Evolutionary conservation across 2,797 vertebrate genomes (phyloP).

Genomic region (Neosilurus mollespiculum): DNA sequence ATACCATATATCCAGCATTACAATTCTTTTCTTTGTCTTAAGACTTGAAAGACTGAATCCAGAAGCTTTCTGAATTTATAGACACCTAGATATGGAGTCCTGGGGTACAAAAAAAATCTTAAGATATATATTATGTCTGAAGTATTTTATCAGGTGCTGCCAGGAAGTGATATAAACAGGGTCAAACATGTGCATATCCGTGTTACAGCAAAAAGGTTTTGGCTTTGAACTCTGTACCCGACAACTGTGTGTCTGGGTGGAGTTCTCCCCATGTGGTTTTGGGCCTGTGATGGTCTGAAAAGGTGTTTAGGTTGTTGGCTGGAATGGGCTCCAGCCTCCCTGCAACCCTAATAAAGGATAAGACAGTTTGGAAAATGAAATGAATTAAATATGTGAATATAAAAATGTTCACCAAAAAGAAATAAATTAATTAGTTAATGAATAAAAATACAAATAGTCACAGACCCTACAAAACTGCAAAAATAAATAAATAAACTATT

Average conservation of each 20-base stretch:
- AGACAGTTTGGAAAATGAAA: no score
- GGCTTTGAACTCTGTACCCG: no score
- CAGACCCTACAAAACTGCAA: not conserved
- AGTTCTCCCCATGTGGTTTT: no score
- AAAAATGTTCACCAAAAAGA: conserved; percentile 1
- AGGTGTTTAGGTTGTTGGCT: no score
- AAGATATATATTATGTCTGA: not conserved
- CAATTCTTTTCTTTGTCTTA: not conserved
- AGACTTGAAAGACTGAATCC: not conserved
- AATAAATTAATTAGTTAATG: not conserved
- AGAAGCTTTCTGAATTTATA: not conserved
- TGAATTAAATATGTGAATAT: not conserved
- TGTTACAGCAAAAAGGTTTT: no score
- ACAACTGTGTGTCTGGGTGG: no score
- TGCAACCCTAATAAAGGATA: no score
- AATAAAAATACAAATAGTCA: not conserved
- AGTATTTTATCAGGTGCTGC: no score
- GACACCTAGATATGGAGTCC: not conserved
- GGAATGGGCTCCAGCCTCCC: no score
- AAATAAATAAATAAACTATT: not conserved
- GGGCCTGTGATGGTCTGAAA: no score
- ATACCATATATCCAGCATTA: not conserved
- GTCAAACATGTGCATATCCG: not conserved
- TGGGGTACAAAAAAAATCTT: not conserved
- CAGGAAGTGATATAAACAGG: not conserved